A percentile compares a stretch with the other conserved stretches of the same genome.
These are phyloP conservation scores for Lepisosteus oculatus DNA, from an alignment of 2,113 vertebrate genomes.

Conservation along the genomic window DNA sequence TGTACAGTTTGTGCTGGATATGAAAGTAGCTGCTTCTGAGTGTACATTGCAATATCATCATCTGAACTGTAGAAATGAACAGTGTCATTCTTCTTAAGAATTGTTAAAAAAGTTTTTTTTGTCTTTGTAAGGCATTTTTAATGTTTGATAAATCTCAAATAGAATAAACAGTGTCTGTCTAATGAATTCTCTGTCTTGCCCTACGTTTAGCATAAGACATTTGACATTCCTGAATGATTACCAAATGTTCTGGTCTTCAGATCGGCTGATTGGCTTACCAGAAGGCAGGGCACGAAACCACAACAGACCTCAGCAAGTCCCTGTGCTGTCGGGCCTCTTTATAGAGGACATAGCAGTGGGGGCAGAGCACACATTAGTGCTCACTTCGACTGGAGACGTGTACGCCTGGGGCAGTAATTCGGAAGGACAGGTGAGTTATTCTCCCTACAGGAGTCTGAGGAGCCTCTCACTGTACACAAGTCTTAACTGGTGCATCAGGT, in stretches of 20 bases:
- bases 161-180: no score
- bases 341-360: constrained; percentile 77
- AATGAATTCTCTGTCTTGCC: no score
- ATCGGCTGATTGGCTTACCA: constrained; percentile 76
- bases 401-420: constrained; percentile 83
- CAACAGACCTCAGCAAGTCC: constrained; percentile 74
- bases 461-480: background rate
- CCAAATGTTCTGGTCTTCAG: constrained; percentile 36
- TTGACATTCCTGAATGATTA: no score
- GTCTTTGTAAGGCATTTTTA: no score
- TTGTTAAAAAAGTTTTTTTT: no score
- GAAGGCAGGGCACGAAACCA: constrained; percentile 80
- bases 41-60: no score
- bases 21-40: no score
- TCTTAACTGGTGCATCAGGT: background rate
- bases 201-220: no score
- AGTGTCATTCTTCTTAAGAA: no score
- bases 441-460: background rate
- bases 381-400: constrained; percentile 70
- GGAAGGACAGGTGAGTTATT: constrained; percentile 67
- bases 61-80: no score
- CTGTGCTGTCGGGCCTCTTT: constrained; percentile 65
- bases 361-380: constrained; percentile 73
- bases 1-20: no score
- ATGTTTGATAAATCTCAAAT: no score